Evolutionary conservation across 2,888 invertebrate species (phyloP).

Genomic region (Tiphia femorata): DNA sequence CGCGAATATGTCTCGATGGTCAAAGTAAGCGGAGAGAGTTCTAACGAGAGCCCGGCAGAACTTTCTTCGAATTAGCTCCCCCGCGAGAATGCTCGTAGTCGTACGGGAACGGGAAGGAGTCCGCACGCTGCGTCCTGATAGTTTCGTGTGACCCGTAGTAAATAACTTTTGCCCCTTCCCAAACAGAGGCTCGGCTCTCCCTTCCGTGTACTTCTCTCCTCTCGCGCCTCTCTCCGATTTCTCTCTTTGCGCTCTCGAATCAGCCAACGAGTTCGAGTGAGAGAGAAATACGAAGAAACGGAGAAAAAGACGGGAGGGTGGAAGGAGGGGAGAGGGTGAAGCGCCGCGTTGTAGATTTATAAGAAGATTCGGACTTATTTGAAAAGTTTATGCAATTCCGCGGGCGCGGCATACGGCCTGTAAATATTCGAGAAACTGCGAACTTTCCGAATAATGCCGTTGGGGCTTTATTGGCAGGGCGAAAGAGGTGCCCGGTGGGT

Average conservation of each 20-base stretch:
- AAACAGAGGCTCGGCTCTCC: too few relatives aligned
- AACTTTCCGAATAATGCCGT: conserved; percentile 47
- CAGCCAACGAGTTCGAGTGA: neutral
- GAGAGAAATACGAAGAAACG: neutral
- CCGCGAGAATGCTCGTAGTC: neutral
- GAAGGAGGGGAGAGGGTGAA: conserved; percentile 18
- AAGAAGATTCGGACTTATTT: conserved; percentile 58
- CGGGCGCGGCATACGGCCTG: conserved; percentile 30
- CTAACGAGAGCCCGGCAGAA: neutral
- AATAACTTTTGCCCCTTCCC: conserved; percentile 18
- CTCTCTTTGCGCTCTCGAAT: too few relatives aligned
- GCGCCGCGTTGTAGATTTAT: conserved; percentile 46
- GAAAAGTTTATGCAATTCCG: conserved; percentile 64
- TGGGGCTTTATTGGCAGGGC: conserved; percentile 31
- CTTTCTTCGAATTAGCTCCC: conserved; percentile 15
- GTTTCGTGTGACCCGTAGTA: conserved; percentile 25
- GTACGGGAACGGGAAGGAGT: conserved; percentile 5
- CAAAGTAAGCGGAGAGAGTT: neutral
- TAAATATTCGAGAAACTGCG: conserved; percentile 51
- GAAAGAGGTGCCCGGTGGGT: conserved; percentile 3
- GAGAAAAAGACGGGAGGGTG: conserved; percentile 1
- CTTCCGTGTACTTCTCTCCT: too few relatives aligned
- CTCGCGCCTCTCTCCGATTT: too few relatives aligned
- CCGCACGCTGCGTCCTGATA: conserved; percentile 12
- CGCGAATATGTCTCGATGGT: neutral